Conservation (phyloP, 2,797 vertebrate genomes). For the Jordanella pulchra region DNA sequence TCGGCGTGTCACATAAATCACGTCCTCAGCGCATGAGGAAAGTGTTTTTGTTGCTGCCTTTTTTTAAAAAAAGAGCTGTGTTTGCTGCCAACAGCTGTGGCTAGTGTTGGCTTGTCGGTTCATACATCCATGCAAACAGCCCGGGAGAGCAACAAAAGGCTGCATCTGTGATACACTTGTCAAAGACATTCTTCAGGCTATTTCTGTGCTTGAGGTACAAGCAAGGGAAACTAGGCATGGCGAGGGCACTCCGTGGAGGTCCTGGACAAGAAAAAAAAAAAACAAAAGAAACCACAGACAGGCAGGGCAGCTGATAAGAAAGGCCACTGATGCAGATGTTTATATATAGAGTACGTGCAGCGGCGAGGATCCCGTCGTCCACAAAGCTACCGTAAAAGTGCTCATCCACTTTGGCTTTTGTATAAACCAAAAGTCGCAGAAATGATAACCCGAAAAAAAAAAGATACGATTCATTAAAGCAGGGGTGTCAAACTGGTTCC, state of each 20-base stretch:
- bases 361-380: conserved; percentile 48
- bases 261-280: conserved; percentile 40
- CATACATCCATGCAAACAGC: conserved; percentile 67
- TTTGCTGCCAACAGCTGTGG: conserved; percentile 58
- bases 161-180: conserved; percentile 67
- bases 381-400: conserved; percentile 22
- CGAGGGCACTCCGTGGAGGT: conserved; percentile 67
- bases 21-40: conserved; percentile 63
- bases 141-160: conserved; percentile 73
- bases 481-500: too few species aligned
- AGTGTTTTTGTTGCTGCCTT: conserved; percentile 68
- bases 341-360: conserved; percentile 75
- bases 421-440: conserved; percentile 8
- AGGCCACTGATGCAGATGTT: conserved; percentile 70
- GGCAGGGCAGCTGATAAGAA: conserved; percentile 74
- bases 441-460: conserved; percentile 2
- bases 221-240: conserved; percentile 61
- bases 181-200: conserved; percentile 78
- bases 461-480: too few species aligned
- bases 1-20: conserved; percentile 75
- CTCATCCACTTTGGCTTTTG: conserved; percentile 40
- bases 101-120: conserved; percentile 75
- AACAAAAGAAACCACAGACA: conserved; percentile 57
- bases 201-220: conserved; percentile 57
- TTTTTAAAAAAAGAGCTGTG: conserved; percentile 52